Evolutionary conservation across 2,113 vertebrate genomes (phyloP), one percentile per base, ranked within the genome.

Genomic region (Prietella phreatophila): DNA sequence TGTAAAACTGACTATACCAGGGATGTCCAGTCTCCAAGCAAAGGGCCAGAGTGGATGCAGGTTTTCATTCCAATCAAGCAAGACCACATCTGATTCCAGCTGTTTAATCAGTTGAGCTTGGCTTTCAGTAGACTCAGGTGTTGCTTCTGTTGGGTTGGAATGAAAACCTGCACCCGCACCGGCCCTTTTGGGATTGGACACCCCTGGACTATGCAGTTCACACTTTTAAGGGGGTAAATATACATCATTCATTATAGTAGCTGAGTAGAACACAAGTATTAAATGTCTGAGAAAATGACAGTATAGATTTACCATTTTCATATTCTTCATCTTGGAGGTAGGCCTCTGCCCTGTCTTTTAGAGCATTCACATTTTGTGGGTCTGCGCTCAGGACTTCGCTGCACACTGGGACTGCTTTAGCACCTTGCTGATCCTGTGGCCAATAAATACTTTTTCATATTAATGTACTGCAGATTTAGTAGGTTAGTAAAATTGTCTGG

Each of bases 311-410:
- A 99, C 98, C 98, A 96, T 98, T 97, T 78, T 99, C 97, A 58
- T 98, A 99, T 91, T 96, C 95, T 71, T 99, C 98, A 60, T 99
- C 97, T 85, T 96, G 95, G 86, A 99, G 86, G 67, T 97, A 97
- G 56, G 97, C 98, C 92, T 99, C 97, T 3, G 98, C 98, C 91
- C 98, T 92, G 92, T 97, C 97, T 93, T 98, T 98, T 85, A 99
- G 92, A 0, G 93, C 96, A 1, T 97, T 96, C 25, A 98, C 95
- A 0, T 99, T 99, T 67, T 95, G 89, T 2, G 97, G 95, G 39
- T 97, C 95, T 1, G 94, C 84, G 39, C 96, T 93, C 55, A 99
- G 94, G 88, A 98, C 96, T 94, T 98, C 94, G 3, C 96, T 96
- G 86, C 98, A 99, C 73, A 96, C 91, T 10, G 92, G 85, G 88